Evolutionary conservation across 2,888 invertebrate genomes (phyloP), one percentile per base, ranked within the genome.

Genomic region (Pheosia tremula): DNA sequence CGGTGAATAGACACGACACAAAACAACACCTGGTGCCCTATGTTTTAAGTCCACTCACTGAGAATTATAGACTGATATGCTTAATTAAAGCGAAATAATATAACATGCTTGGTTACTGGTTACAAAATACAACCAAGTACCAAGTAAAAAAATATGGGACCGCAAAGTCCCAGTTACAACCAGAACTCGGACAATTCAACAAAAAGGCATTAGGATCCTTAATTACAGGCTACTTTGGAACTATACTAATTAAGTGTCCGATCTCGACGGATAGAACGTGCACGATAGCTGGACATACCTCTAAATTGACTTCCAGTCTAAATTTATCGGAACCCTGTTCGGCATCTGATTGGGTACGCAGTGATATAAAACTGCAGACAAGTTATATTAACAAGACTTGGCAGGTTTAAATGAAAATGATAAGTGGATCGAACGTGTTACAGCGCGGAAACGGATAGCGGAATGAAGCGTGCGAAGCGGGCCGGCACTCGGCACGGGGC

Each of bases 371-470:
- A 47, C 49, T 49, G 9, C 58, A 59, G 38, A 54, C 67, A 68
- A 63, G 56, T 60, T 58, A 69, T 66, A 62, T 67, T 64, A 67
- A 74, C 62, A 64, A 67, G 69, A 63, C 57, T 61, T 76, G 67
- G 60, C 66, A 58, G 68, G 60, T 57, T 67, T 24, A 24, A 76
- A 78, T 75, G 75, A 80, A 24, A 81, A 76, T 80, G 80, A 81
- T 79, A 79, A 73, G 78, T 78, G 74, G 72, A 72, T 67, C 63
- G 73, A 70, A 79, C 79, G 77, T 82, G 80, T 75, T 72, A 69
- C 68, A 72, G 72, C 72, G 69, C 71, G 70, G 78, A 68, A 77
- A 77, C 72, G 75, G 77, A 74, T 77, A 74, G 69, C 64, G 67
- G 69, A 24, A 24, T 24, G 24, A 24, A 66, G 70, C 68, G 77